Conservation (phyloP, 2,797 vertebrate genomes). For the Gymnocypris eckloni region DNA sequence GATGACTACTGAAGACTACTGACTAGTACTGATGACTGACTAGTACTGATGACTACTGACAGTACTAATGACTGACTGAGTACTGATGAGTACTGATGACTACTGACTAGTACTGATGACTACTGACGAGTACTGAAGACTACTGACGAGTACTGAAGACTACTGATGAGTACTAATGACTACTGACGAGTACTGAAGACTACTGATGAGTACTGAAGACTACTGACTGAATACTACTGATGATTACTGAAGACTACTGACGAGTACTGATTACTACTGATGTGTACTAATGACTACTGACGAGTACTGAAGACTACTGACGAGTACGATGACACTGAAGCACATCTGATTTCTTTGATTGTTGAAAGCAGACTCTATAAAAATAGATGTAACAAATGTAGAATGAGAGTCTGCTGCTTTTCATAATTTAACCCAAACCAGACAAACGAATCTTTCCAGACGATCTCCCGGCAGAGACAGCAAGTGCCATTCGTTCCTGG, state of each 20-base stretch:
- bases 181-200: no score
- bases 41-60: constrained; percentile 62
- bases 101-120: no score
- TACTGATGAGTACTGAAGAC: neutral
- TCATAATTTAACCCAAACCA: neutral
- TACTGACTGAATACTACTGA: constrained; percentile 68
- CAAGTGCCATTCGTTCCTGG: neutral
- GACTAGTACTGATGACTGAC: constrained; percentile 64
- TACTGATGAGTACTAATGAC: constrained; percentile 66
- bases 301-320: neutral
- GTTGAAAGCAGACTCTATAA: neutral
- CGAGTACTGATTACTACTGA: no score
- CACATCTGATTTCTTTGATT: neutral
- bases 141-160: constrained; percentile 34
- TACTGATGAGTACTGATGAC: neutral
- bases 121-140: neutral
- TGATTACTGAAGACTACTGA: constrained; percentile 62
- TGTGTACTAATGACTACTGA: no score
- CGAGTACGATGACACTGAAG: neutral
- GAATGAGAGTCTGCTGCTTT: neutral
- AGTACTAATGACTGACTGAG: no score
- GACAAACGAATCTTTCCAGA: neutral
- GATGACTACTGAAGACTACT: no score
- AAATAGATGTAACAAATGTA: neutral
- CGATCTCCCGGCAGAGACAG: neutral